Conservation (phyloP, 2,888 invertebrate species). For the Amphiduros pacificus region DNA sequence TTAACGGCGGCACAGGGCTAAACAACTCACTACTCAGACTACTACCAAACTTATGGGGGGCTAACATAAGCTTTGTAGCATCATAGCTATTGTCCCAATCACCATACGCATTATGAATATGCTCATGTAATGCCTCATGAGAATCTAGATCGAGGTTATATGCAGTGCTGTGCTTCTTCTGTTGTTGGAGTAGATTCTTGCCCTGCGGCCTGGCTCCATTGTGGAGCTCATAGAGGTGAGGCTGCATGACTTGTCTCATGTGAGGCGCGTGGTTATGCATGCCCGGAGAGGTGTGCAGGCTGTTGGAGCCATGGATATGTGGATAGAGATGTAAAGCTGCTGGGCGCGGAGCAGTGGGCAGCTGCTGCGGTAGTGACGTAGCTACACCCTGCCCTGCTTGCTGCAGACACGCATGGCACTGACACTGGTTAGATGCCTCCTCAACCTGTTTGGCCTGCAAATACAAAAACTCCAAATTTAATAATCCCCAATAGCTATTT, state of each 20-base stretch:
- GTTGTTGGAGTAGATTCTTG: slow-evolving; percentile 35
- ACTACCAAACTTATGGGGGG: slow-evolving; percentile 33
- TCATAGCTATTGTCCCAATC: slow-evolving; percentile 56
- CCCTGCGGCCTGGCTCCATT: slow-evolving; percentile 27
- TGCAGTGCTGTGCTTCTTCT: slow-evolving; percentile 30
- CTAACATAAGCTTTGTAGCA: slow-evolving; percentile 38
- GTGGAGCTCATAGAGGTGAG: slow-evolving; percentile 55
- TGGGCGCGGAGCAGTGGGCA: slow-evolving; percentile 44
- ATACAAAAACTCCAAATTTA: background rate
- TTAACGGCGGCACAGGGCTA: slow-evolving; percentile 38
- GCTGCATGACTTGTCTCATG: slow-evolving; percentile 45
- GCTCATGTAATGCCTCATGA: slow-evolving; percentile 50
- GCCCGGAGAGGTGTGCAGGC: slow-evolving; percentile 17
- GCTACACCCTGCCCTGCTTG: slow-evolving; percentile 50
- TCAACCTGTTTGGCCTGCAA: slow-evolving; percentile 4
- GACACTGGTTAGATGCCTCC: slow-evolving; percentile 46
- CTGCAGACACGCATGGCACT: slow-evolving; percentile 56
- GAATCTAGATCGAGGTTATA: slow-evolving; percentile 50
- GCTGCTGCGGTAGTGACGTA: slow-evolving; percentile 51
- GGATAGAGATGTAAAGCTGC: slow-evolving; percentile 54
- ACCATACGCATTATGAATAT: slow-evolving; percentile 52
- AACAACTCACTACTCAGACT: slow-evolving; percentile 43
- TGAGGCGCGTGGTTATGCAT: slow-evolving; percentile 29
- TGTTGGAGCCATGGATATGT: slow-evolving; percentile 53
- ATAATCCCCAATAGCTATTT: too few relatives aligned